These are phyloP conservation scores for Syritta pipiens DNA, from an alignment of 2,888 invertebrate species.

Conservation along the genomic window DNA sequence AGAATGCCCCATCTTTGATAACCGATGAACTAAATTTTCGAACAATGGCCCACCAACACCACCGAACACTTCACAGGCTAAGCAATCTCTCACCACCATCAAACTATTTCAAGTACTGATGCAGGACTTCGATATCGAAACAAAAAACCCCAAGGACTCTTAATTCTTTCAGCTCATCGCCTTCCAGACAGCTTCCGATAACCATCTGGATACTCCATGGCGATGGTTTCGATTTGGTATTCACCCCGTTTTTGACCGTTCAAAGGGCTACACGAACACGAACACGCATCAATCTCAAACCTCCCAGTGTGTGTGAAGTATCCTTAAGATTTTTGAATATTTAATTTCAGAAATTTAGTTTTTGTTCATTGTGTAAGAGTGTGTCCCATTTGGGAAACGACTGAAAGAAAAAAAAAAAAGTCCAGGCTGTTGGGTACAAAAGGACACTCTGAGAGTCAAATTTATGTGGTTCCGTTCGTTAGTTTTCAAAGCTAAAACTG, in stretches of 20 bases:
- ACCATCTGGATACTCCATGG: conserved; percentile 42
- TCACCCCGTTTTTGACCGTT: conserved; percentile 66
- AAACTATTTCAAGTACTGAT: conserved; percentile 53
- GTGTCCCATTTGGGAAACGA: too few species aligned
- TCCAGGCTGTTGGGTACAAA: too few species aligned
- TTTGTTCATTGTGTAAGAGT: neutral
- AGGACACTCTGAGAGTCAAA: too few species aligned
- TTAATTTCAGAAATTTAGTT: too few species aligned
- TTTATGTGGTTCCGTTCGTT: too few species aligned
- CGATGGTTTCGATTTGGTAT: conserved; percentile 36
- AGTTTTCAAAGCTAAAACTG: too few species aligned
- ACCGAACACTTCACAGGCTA: too few species aligned
- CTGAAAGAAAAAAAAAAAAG: too few species aligned
- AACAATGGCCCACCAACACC: too few species aligned
- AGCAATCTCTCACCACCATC: conserved; percentile 63
- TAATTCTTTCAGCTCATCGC: conserved; percentile 66
- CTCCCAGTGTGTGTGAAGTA: conserved; percentile 55
- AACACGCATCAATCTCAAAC: conserved; percentile 41
- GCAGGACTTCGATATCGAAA: conserved; percentile 34
- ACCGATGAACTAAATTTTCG: too few species aligned
- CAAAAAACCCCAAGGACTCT: conserved; percentile 56
- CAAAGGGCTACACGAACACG: conserved; percentile 40
- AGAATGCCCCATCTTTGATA: too few species aligned
- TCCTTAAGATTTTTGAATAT: conserved; percentile 51
- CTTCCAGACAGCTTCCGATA: conserved; percentile 52